Conservation (phyloP, 2,797 vertebrate genomes). For the Denticeps clupeoides region DNA sequence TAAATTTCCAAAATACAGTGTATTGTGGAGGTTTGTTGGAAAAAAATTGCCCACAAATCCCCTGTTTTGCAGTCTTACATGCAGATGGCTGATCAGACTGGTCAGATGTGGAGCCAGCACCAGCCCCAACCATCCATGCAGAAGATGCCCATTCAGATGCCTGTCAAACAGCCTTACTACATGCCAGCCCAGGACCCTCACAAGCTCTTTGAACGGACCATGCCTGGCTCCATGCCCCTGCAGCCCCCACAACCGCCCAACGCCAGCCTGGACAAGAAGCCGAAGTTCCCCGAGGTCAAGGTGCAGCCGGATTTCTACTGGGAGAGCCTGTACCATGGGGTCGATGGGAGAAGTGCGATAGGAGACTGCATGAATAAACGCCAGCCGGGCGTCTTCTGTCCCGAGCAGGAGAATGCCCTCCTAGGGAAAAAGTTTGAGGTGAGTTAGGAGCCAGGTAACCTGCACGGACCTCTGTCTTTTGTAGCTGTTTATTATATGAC, state of each 20-base stretch:
- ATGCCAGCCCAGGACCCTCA: constrained; percentile 79
- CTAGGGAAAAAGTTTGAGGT: constrained; percentile 80
- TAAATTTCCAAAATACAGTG: too few relatives aligned
- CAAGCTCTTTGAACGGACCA: constrained; percentile 80
- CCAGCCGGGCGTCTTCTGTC: constrained; percentile 67
- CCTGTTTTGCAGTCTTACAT: constrained; percentile 60
- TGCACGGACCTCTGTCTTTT: too few relatives aligned
- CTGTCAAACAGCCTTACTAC: constrained; percentile 82
- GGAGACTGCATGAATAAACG: constrained; percentile 70
- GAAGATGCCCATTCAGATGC: constrained; percentile 71
- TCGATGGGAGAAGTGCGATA: constrained; percentile 65
- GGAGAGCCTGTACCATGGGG: constrained; percentile 74
- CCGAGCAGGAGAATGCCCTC: constrained; percentile 70
- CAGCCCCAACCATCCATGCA: constrained; percentile 71
- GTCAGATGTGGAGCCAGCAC: constrained; percentile 85
- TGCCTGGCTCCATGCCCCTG: constrained; percentile 59
- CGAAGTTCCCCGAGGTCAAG: constrained; percentile 86
- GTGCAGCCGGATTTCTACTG: constrained; percentile 87
- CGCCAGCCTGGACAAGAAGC: constrained; percentile 77
- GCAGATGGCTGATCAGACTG: constrained; percentile 75
- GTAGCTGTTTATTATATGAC: too few relatives aligned
- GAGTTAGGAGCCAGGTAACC: too few relatives aligned
- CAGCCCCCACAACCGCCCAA: constrained; percentile 71
- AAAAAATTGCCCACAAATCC: too few relatives aligned
- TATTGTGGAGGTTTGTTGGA: too few relatives aligned